Evolutionary conservation across 1,140 invertebrate species (phyloP).

Genomic region (Saxidomus purpurata): DNA sequence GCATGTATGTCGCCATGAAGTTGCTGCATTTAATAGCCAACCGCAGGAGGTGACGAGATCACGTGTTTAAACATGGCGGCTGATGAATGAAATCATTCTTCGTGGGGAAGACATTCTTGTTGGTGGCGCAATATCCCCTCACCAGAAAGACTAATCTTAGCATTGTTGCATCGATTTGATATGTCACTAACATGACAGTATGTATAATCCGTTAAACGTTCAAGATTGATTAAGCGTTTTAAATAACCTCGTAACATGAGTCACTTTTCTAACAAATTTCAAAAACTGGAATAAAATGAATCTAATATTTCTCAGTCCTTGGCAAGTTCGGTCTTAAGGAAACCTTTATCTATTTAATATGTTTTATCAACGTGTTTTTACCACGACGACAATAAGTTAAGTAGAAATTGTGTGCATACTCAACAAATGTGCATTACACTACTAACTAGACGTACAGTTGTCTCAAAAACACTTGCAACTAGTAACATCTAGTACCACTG

Average conservation of each 20-base stretch:
- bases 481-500: too few relatives aligned
- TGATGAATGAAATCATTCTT: slow-evolving; percentile 33
- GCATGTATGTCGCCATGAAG: slow-evolving; percentile 2
- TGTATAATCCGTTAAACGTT: slow-evolving; percentile 31
- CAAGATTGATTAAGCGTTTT: slow-evolving; percentile 26
- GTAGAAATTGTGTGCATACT: too few relatives aligned
- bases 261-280: slow-evolving; percentile 8
- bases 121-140: slow-evolving; percentile 6
- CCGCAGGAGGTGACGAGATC: slow-evolving; percentile 24
- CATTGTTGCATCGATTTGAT: slow-evolving; percentile 39
- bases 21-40: slow-evolving; percentile 26
- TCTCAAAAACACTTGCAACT: too few relatives aligned
- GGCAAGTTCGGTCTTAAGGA: too few relatives aligned
- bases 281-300: background rate
- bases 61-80: slow-evolving; percentile 43
- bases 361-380: too few relatives aligned
- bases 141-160: slow-evolving; percentile 6
- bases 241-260: slow-evolving; percentile 35
- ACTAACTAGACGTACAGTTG: too few relatives aligned
- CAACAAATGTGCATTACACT: too few relatives aligned
- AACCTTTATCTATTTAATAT: too few relatives aligned
- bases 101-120: slow-evolving; percentile 46
- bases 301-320: background rate
- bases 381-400: too few relatives aligned
- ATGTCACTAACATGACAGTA: slow-evolving; percentile 53